A percentile compares a stretch with the other conserved stretches of the same genome.
Conservation (phyloP, 2,797 vertebrate species). For the Lycodopsis pacificus region DNA sequence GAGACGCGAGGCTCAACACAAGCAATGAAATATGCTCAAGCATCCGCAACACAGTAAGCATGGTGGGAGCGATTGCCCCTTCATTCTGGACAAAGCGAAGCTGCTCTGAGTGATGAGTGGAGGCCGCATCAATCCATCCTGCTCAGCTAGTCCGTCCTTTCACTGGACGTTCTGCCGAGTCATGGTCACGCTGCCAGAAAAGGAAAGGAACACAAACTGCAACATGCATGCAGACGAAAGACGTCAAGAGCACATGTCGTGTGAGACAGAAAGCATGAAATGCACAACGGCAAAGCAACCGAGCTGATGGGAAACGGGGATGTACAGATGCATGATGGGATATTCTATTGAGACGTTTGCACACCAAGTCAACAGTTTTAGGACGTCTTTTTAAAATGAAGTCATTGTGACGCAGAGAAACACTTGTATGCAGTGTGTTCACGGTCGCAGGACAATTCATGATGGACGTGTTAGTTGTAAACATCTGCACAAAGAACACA, state of each 20-base stretch:
- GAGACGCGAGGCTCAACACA: slow-evolving; percentile 1
- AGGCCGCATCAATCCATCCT: slow-evolving; percentile 52
- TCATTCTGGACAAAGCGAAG: slow-evolving; percentile 14
- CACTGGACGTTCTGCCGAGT: slow-evolving; percentile 57
- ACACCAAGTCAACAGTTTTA: not conserved
- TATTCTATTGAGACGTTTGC: not conserved
- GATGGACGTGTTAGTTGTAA: not conserved
- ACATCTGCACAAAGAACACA: not conserved
- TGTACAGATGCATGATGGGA: slow-evolving; percentile 16
- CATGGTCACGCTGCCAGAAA: slow-evolving; percentile 37
- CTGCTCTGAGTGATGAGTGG: slow-evolving; percentile 36
- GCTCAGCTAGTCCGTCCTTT: slow-evolving; percentile 47
- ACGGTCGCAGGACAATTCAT: not conserved
- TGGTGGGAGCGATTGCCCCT: too few species aligned
- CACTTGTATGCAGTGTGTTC: too few species aligned
- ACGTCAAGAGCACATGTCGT: not conserved
- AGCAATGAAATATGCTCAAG: slow-evolving; percentile 21
- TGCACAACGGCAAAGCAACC: slow-evolving; percentile 11
- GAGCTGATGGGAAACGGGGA: slow-evolving; percentile 16
- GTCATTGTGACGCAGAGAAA: not conserved
- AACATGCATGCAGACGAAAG: slow-evolving; percentile 5
- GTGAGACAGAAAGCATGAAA: slow-evolving; percentile 9
- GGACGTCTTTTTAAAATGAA: not conserved
- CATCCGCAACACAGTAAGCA: too few species aligned
- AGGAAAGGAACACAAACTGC: not conserved